A percentile compares a stretch with the other conserved stretches of the same genome.
Evolutionary conservation across 2,113 vertebrate genomes (phyloP).

Genomic region (Lycocorax pyrrhopterus): DNA sequence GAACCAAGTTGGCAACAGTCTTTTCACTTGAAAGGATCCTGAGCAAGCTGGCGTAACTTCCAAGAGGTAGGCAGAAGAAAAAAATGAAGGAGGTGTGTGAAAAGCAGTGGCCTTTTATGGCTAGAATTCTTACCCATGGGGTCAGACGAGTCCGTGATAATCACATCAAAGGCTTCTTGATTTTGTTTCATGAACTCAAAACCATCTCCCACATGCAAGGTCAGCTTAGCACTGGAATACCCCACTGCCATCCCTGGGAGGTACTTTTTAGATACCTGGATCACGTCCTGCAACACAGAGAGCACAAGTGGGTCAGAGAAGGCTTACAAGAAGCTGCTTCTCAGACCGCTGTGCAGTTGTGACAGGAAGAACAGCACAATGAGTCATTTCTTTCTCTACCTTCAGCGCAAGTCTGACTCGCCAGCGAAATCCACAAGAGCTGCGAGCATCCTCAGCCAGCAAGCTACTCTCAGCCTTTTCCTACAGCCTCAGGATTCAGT

Average conservation of each 20-base stretch:
- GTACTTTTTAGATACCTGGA: slow-evolving; percentile 93
- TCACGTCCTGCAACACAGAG: slow-evolving; percentile 85
- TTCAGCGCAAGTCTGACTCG: background rate
- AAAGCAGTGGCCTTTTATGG: background rate
- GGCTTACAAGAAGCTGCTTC: background rate
- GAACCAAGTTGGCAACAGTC: background rate
- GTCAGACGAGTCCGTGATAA: slow-evolving; percentile 97
- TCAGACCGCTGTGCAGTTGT: background rate
- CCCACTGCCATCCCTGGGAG: slow-evolving; percentile 95
- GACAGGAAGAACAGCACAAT: background rate
- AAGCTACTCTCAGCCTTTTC: background rate
- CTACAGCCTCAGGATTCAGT: background rate
- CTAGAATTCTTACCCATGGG: slow-evolving; percentile 85
- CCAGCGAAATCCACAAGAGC: background rate
- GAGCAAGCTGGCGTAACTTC: background rate
- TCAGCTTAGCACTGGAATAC: slow-evolving; percentile 92
- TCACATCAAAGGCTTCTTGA: slow-evolving; percentile 94
- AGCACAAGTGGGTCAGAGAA: background rate
- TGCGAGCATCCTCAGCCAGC: slow-evolving; percentile 12
- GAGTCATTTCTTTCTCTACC: slow-evolving; percentile 26
- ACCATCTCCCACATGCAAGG: slow-evolving; percentile 90
- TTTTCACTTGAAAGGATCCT: background rate
- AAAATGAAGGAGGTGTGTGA: background rate
- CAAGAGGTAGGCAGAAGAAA: background rate
- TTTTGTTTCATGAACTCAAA: slow-evolving; percentile 99